phyloP scores from a whole-genome alignment of 2,797 vertebrate species.

The Eulemur mongoz region DNA sequence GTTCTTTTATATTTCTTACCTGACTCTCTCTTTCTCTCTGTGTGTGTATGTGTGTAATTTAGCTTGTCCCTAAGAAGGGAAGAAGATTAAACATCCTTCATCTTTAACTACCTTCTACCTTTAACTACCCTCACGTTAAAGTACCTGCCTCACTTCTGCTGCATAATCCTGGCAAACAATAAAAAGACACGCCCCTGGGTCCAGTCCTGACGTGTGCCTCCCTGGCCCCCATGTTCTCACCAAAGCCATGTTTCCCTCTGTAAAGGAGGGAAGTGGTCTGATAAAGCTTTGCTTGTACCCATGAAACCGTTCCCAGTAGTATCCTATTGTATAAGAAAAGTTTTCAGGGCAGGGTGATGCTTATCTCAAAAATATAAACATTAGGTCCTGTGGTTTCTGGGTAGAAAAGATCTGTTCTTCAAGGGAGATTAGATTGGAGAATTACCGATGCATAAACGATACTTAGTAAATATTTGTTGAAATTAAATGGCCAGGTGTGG shows the following conservation, averaged over 20 bases:
- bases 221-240: neutral
- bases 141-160: neutral
- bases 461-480: constrained; percentile 54
- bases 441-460: neutral
- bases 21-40: neutral
- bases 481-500: neutral
- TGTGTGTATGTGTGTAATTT: neutral
- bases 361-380: neutral
- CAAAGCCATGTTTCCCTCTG: neutral
- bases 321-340: neutral
- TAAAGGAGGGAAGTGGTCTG: neutral
- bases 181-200: neutral
- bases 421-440: neutral
- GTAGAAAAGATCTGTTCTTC: neutral
- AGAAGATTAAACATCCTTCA: neutral
- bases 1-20: neutral
- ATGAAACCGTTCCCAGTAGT: neutral
- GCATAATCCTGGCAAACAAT: neutral
- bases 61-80: neutral
- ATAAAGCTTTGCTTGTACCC: neutral
- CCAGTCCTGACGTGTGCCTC: neutral
- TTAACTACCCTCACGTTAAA: neutral
- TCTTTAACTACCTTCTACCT: too few relatives aligned
- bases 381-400: neutral
- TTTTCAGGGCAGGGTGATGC: neutral